A percentile compares a stretch with the other conserved stretches of the same genome.
Evolutionary conservation across 2,797 vertebrate genomes (phyloP).

Genomic region (Muscicapa striata): DNA sequence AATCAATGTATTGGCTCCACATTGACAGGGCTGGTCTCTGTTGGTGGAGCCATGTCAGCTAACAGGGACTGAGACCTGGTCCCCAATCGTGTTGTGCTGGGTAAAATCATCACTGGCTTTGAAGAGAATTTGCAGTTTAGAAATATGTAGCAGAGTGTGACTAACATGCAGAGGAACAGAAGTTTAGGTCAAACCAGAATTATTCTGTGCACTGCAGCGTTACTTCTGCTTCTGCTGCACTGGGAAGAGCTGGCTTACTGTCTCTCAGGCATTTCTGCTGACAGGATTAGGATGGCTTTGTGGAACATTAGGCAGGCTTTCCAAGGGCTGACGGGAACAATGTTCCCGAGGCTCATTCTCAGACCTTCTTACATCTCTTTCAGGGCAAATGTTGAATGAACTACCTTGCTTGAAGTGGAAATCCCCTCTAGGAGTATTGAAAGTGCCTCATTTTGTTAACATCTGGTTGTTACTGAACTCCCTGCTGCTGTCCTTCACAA

Average conservation of each 20-base stretch:
- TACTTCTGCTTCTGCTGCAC: not conserved
- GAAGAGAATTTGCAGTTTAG: not conserved
- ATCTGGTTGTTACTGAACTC: not conserved
- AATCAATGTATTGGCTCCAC: not conserved
- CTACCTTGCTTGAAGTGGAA: not conserved
- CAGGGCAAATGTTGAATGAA: not conserved
- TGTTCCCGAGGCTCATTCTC: not conserved
- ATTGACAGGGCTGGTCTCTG: not conserved
- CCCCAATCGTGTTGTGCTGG: not conserved
- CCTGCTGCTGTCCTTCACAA: accelerated
- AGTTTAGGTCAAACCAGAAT: not conserved
- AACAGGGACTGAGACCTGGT: accelerated
- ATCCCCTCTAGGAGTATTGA: not conserved
- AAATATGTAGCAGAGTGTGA: not conserved
- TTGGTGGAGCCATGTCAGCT: not conserved
- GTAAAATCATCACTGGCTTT: not conserved
- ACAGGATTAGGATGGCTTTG: constrained; percentile 18
- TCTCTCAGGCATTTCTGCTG: not conserved
- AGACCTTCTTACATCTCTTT: not conserved
- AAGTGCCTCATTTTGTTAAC: not conserved
- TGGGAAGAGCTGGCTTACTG: not conserved
- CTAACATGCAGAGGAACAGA: not conserved
- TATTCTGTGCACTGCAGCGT: not conserved
- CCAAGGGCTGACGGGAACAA: not conserved
- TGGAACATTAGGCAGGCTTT: not conserved